A percentile compares a stretch with the other conserved stretches of the same genome.
Conservation (phyloP, 2,797 vertebrate genomes). For the Sebastes oblongus region DNA sequence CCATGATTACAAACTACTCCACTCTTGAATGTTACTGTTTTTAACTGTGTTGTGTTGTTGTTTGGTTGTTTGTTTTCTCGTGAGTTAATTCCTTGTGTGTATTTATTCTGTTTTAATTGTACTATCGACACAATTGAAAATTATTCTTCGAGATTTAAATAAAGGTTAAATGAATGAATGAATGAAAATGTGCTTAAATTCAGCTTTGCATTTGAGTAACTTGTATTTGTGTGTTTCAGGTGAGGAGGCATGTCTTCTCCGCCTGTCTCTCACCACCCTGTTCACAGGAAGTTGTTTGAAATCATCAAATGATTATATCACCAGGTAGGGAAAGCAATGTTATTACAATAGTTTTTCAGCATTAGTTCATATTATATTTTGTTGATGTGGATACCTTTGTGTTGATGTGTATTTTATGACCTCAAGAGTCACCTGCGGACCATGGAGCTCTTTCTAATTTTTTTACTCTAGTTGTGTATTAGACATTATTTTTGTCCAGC, state of each 20-base stretch:
- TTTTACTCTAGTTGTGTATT: background rate
- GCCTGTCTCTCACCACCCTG: constrained; percentile 72
- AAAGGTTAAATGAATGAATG: too few species aligned
- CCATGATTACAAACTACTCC: too few species aligned
- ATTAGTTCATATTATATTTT: background rate
- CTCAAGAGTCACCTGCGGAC: background rate
- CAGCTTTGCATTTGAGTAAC: background rate
- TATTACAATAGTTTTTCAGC: background rate
- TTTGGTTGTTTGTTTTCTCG: too few species aligned
- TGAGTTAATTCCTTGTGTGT: too few species aligned
- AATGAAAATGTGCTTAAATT: background rate
- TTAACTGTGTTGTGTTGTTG: too few species aligned
- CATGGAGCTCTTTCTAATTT: background rate
- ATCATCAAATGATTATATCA: constrained; percentile 58
- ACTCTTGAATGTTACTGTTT: too few species aligned
- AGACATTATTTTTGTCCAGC: background rate
- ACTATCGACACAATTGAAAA: too few species aligned
- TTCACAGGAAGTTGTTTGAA: constrained; percentile 64
- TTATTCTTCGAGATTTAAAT: too few species aligned
- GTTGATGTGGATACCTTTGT: background rate
- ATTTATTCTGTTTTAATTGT: too few species aligned
- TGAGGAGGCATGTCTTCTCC: constrained; percentile 75
- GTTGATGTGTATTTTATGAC: background rate
- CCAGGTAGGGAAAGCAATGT: constrained; percentile 45
- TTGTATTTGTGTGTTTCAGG: constrained; percentile 55